A percentile compares a stretch with the other conserved stretches of the same genome.
These are phyloP conservation scores for Glyphotaelius pellucidus DNA, from an alignment of 2,888 invertebrate genomes.

Conservation along the genomic window DNA sequence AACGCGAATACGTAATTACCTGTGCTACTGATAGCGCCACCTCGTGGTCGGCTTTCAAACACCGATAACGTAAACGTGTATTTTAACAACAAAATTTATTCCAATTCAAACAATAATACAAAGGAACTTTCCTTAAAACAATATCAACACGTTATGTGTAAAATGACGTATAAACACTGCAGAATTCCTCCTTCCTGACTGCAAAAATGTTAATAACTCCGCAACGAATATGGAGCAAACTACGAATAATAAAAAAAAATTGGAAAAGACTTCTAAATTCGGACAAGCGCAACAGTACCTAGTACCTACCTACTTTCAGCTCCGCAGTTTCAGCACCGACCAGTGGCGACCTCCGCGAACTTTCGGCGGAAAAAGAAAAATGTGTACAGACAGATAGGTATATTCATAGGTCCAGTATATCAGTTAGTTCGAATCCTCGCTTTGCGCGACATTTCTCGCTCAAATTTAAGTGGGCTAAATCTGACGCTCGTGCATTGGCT, in stretches of 20 bases:
- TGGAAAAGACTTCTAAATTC: not conserved
- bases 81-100: not conserved
- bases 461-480: too few relatives aligned
- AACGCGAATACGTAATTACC: not conserved
- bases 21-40: not conserved
- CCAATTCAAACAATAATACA: not conserved
- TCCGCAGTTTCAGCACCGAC: not conserved
- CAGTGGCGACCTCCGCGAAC: conserved; percentile 2
- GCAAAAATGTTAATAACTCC: not conserved
- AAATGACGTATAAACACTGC: too few relatives aligned
- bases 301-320: not conserved
- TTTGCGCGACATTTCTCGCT: too few relatives aligned
- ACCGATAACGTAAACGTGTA: not conserved
- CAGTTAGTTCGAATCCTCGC: too few relatives aligned
- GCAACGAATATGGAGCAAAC: not conserved
- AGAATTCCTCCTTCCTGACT: too few relatives aligned
- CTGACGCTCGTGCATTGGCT: too few relatives aligned
- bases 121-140: not conserved
- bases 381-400: not conserved
- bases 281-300: not conserved
- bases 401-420: not conserved
- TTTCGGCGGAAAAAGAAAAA: not conserved
- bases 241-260: not conserved
- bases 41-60: not conserved
- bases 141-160: not conserved